Conservation (phyloP, 2,888 invertebrate species). For the Abrostola triplasia region DNA sequence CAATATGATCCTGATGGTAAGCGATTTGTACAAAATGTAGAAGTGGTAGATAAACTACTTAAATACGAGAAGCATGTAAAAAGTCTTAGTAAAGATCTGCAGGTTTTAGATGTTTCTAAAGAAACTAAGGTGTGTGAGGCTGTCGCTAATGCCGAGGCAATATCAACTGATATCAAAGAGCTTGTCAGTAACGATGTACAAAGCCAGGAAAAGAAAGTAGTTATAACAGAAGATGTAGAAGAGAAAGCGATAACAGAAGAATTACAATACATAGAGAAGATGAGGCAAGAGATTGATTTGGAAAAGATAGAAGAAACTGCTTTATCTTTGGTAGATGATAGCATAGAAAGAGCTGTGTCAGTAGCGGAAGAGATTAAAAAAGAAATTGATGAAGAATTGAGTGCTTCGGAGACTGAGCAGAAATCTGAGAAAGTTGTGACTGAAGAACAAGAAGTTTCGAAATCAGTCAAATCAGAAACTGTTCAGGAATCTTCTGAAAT, state of each 20-base stretch:
- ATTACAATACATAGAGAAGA: slow-evolving; percentile 58
- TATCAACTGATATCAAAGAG: slow-evolving; percentile 8
- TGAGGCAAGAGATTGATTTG: slow-evolving; percentile 68
- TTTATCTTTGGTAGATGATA: slow-evolving; percentile 72
- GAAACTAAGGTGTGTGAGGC: slow-evolving; percentile 27
- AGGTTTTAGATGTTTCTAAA: slow-evolving; percentile 33
- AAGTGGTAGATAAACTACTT: slow-evolving; percentile 32
- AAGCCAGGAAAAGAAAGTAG: slow-evolving; percentile 39
- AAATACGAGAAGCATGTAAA: slow-evolving; percentile 42
- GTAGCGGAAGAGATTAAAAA: slow-evolving; percentile 75
- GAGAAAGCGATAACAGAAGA: slow-evolving; percentile 54
- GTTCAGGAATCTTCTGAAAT: slow-evolving; percentile 27
- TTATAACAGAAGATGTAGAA: slow-evolving; percentile 45
- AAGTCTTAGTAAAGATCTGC: slow-evolving; percentile 32
- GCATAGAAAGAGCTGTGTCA: slow-evolving; percentile 74
- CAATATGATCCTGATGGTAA: slow-evolving; percentile 76
- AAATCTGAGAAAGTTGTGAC: slow-evolving; percentile 7
- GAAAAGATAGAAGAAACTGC: slow-evolving; percentile 76
- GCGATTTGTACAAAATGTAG: slow-evolving; percentile 43
- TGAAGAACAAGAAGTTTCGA: slow-evolving; percentile 12
- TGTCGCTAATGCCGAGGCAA: slow-evolving; percentile 19
- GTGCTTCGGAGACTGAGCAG: slow-evolving; percentile 11
- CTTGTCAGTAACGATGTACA: slow-evolving; percentile 34
- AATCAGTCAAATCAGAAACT: slow-evolving; percentile 25
- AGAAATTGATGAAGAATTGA: slow-evolving; percentile 69